A percentile compares a stretch with the other conserved stretches of the same genome.
Conservation (phyloP, 2,113 vertebrate genomes). For the Rhea americana region DNA sequence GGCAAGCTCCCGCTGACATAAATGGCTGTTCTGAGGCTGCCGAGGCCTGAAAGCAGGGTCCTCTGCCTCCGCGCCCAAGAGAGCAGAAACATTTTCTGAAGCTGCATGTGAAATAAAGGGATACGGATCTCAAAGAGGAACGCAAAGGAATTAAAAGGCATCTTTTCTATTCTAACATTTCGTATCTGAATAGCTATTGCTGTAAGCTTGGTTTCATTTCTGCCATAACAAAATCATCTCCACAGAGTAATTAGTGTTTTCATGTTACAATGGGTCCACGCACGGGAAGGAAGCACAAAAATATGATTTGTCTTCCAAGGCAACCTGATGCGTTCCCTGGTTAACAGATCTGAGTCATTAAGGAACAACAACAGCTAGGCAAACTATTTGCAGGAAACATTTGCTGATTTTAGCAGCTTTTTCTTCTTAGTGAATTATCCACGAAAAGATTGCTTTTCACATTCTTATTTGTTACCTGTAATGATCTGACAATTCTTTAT, state of each 20-base stretch:
- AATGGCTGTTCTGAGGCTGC: neutral
- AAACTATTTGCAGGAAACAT: neutral
- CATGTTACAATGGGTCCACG: neutral
- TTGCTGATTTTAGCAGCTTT: slow-evolving; percentile 5
- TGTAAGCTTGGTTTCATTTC: slow-evolving; percentile 11
- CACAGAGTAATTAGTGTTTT: slow-evolving; percentile 41
- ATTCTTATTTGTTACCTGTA: slow-evolving; percentile 4
- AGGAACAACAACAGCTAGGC: slow-evolving; percentile 13
- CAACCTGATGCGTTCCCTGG: slow-evolving; percentile 32
- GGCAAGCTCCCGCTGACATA: neutral
- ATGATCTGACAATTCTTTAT: neutral
- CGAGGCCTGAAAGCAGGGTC: neutral
- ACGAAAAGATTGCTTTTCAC: neutral
- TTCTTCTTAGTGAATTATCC: neutral
- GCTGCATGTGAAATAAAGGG: neutral
- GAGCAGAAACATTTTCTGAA: neutral
- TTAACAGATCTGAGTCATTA: slow-evolving; percentile 32
- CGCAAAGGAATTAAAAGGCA: neutral
- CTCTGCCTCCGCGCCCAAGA: neutral
- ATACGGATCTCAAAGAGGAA: neutral
- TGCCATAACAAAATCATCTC: slow-evolving; percentile 50
- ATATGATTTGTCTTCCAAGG: slow-evolving; percentile 32
- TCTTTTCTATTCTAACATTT: slow-evolving; percentile 40
- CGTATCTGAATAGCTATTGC: neutral
- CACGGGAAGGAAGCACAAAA: slow-evolving; percentile 38